Base-by-base conservation (phyloP, 1,140 invertebrate genomes). In the Euwallacea similis region DNA sequence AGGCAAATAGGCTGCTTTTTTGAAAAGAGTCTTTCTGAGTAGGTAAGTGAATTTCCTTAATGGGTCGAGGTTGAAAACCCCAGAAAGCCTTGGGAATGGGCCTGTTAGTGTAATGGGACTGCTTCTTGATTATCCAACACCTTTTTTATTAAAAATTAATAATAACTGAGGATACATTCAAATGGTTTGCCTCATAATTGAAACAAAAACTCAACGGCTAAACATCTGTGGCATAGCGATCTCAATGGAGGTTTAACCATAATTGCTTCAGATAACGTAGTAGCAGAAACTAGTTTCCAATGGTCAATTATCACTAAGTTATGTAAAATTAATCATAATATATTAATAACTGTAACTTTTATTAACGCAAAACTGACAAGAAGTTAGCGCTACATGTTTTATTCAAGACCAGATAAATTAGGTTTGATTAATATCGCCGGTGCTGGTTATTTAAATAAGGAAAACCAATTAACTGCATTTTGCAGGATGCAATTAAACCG, bases 291-390 rank as follows among this genome's bases (percentile, higher is more conserved):
- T 66, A 68, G 71, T 72, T 72, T 68, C 43, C 64, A 63, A 72
- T 67, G 47, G 61, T 66, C 72, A 73, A 69, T 73, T 69, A 73
- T 54, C 66, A 54, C 33, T 68, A 72, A 72, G 67, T 69, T 73
- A 73, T 73, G 72, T 69, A 73, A 73, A 73, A 47, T 66, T 64
- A 73, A 69, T 69, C 72, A 73, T 73, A 73, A 69, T 61, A 69
- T 69, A 69, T 73, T 73, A 73, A 73, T 73, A 72, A 72, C 60
- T 65, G 66, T 69, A 69, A 69, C 47, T 73, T 73, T 73, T 73
- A 73, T 73, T 67, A 69, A 65, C 66, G 53, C 67, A 69, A 73
- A 73, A 73, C 67, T 73, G 72, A 69, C 72, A 73, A 65, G 61
- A 69, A 73, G 50, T 73, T 72, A 72, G 70, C 71, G 71, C 60